Base-by-base conservation (phyloP, 2,113 vertebrate genomes). In the Mionectes macconnelli region DNA sequence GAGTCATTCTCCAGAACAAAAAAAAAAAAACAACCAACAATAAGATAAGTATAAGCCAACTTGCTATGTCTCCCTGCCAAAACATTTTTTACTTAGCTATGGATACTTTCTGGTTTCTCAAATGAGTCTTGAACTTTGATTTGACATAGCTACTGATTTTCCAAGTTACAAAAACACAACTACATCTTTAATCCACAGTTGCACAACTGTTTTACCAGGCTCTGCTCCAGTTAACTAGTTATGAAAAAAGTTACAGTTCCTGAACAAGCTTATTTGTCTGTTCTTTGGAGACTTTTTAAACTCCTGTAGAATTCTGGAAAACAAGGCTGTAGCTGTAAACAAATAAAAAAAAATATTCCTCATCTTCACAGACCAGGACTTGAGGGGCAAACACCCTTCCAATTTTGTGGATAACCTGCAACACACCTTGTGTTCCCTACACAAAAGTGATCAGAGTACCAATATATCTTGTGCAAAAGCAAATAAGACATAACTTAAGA, bases 71-170 rank as follows among this genome's bases (percentile, higher is more conserved):
- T 87, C 69, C 25, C 77, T 94, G 85, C 89, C 97, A 97, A 95
- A 90, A 84, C 74, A 95, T 94, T 97, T 88, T 95, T 96, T 59
- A 95, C 87, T 97, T 96, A 93, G 91, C 59, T 96, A 87, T 3
- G 1, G 94, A 87, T 94, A 85, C 57, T 95, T 97, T 96, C 94
- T 97, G 95, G 74, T 96, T 94, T 96, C 92, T 96, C 81, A 95
- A 93, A 75, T 39, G 45, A 86, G 87, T 59, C 53, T 90, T 94
- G 72, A 95, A 33, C 42, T 87, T 87, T 93, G 93, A 96, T 94
- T 97, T 92, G 77, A 94, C 94, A 90, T 2, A 75, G 68, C 70
- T 93, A 95, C 79, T 93, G 86, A 89, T 82, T 95, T 90, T 92
- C 89, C 66, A 82, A 89, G 88, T 92, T 73, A 84, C 69, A 56